Percentiles rank a stretch among this genome's conserved stretches.
These are phyloP conservation scores for Macrobrachium nipponense DNA, from an alignment of 1,140 invertebrate genomes.

Conservation along the genomic window DNA sequence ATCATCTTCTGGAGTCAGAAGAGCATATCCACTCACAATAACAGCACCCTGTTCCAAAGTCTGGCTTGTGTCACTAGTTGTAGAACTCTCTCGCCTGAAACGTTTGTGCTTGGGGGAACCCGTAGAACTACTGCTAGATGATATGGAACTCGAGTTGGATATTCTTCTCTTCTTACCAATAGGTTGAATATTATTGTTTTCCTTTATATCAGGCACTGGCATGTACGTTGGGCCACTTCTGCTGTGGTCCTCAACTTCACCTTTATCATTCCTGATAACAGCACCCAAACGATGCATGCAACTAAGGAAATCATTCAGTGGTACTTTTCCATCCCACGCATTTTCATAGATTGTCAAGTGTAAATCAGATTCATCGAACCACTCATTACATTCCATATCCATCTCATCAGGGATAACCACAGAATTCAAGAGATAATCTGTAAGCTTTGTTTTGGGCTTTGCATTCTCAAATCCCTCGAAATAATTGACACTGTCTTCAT, in stretches of 20 bases:
- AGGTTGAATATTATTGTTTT: background rate
- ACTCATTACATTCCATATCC: conserved; percentile 47
- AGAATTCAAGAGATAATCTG: conserved; percentile 26
- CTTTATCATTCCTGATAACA: conserved; percentile 7
- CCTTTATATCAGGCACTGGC: background rate
- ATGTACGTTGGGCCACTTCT: background rate
- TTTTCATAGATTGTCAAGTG: conserved; percentile 21
- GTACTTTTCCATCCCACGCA: conserved; percentile 17
- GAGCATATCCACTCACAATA: conserved; percentile 44
- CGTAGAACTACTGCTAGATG: conserved; percentile 39
- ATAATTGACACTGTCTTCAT: conserved; percentile 1
- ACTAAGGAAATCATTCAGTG: conserved; percentile 6
- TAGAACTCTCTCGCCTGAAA: background rate
- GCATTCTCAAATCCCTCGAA: conserved; percentile 46
- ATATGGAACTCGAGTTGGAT: conserved; percentile 43
- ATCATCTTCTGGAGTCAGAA: conserved; percentile 54
- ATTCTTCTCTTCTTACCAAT: conserved; percentile 34
- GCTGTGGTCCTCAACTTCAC: background rate
- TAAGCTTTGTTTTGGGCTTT: conserved; percentile 30
- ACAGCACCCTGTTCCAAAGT: conserved; percentile 32
- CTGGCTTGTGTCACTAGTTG: background rate
- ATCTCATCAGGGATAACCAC: conserved; percentile 39
- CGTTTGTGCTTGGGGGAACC: conserved; percentile 43
- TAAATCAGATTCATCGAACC: conserved; percentile 46
- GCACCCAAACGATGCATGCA: conserved; percentile 49